Percentiles rank a stretch among this genome's conserved stretches.
phyloP scores from a whole-genome alignment of 2,888 invertebrate genomes.

The Tetragonula carbonaria region DNA sequence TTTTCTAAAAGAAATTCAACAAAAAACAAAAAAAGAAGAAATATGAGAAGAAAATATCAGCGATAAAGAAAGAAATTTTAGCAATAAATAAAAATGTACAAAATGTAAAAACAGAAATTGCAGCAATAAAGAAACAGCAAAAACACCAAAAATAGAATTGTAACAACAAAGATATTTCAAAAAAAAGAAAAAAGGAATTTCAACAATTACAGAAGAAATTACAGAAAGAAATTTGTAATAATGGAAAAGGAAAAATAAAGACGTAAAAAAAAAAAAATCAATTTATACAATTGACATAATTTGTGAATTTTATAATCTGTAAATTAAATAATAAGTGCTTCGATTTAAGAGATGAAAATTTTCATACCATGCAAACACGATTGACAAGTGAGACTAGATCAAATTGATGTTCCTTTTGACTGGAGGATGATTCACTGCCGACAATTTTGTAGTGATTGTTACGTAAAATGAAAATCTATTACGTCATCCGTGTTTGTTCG shows the following conservation, averaged over 20 bases:
- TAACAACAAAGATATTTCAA: background rate
- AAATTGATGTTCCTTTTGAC: conserved; percentile 7
- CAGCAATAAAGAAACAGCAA: background rate
- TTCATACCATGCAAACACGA: too few species aligned
- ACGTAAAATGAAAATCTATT: conserved; percentile 40
- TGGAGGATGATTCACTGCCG: conserved; percentile 3
- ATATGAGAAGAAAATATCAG: background rate
- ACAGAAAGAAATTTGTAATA: background rate
- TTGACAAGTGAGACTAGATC: background rate
- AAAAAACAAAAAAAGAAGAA: background rate
- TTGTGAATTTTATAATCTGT: background rate
- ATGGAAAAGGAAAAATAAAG: background rate
- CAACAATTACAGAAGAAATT: background rate
- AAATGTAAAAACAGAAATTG: background rate
- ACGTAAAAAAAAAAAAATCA: too few species aligned
- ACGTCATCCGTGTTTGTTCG: conserved; percentile 4
- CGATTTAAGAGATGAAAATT: too few species aligned
- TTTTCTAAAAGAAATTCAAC: background rate
- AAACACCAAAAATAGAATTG: background rate
- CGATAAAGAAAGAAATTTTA: background rate
- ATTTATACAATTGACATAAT: background rate
- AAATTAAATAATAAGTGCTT: too few species aligned
- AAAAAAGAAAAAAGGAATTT: background rate
- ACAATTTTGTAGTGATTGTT: conserved; percentile 14
- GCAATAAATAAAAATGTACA: background rate